Percentiles rank a stretch among this genome's conserved stretches.
Evolutionary conservation across 1,140 invertebrate species (phyloP).

Genomic region (Tetragonula clypearis): DNA sequence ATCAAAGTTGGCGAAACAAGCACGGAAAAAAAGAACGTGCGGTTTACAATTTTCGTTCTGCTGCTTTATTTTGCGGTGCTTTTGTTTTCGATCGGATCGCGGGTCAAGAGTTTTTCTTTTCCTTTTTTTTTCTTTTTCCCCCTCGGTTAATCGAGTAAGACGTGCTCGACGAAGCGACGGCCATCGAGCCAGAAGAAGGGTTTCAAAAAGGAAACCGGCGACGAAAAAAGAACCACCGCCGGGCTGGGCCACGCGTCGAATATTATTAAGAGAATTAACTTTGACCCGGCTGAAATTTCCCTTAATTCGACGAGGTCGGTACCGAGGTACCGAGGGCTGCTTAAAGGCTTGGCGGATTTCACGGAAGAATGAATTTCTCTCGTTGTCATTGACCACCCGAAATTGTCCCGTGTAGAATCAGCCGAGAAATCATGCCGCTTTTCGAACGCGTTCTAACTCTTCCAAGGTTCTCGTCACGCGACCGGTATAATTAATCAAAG

Average conservation of each 20-base stretch:
- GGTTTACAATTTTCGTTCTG: neutral
- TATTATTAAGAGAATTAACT: conserved; percentile 27
- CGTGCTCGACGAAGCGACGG: too few relatives aligned
- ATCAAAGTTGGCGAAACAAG: neutral
- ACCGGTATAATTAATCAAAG: neutral
- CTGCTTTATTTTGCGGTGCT: neutral
- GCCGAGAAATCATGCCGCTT: neutral
- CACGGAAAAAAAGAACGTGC: neutral
- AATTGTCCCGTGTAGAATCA: neutral
- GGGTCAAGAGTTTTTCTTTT: too few relatives aligned
- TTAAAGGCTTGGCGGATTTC: neutral
- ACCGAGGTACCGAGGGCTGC: neutral
- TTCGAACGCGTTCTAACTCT: neutral
- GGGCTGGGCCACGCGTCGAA: neutral
- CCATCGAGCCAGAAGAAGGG: neutral
- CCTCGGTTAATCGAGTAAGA: neutral
- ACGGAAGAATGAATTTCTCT: neutral
- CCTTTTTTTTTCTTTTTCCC: too few relatives aligned
- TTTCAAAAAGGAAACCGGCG: neutral
- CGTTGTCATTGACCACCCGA: neutral
- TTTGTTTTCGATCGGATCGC: neutral
- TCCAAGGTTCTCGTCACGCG: too few relatives aligned
- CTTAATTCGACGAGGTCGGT: neutral
- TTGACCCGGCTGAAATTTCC: neutral
- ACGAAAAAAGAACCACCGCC: neutral